Evolutionary conservation across 2,113 vertebrate genomes (phyloP).

Genomic region (Mus musculus): GRCm39 chr12:8451501-8452000

Average conservation of each 20-base stretch:
- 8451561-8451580: not conserved
- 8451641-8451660: not conserved
- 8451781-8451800: not conserved
- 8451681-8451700: not conserved
- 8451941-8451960: not conserved
- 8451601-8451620: not conserved
- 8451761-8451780: not conserved
- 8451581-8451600: not conserved
- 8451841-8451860: too few species aligned
- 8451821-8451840: not conserved
- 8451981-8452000: not conserved
- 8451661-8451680: too few species aligned
- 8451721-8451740: not conserved
- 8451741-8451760: not conserved
- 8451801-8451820: rapidly evolving
- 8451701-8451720: not conserved
- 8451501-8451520: too few species aligned
- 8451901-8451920: not conserved
- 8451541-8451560: not conserved
- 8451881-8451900: not conserved
- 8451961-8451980: not conserved
- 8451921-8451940: not conserved
- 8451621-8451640: not conserved
- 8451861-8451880: not conserved
- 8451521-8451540: not conserved